Conservation (phyloP, 2,113 vertebrate genomes). For the Panurus biarmicus region DNA sequence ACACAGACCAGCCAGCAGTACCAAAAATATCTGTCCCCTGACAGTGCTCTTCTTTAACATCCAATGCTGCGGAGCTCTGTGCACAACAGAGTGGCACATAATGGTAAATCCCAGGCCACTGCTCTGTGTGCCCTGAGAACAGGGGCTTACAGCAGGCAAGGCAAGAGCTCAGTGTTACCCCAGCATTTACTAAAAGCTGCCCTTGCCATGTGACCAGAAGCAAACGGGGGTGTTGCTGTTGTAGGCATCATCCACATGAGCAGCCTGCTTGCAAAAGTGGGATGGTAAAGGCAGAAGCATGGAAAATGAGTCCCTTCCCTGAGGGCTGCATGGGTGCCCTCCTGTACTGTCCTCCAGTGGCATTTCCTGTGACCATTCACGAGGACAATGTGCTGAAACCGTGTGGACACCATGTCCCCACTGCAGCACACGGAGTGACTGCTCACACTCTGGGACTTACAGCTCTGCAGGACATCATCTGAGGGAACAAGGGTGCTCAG, state of each 20-base stretch:
- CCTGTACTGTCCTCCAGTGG: background rate
- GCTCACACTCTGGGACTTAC: background rate
- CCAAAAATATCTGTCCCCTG: background rate
- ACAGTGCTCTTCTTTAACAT: background rate
- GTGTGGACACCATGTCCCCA: accelerated
- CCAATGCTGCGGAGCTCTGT: constrained; percentile 26
- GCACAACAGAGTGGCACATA: background rate
- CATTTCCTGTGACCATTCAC: accelerated
- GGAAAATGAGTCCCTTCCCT: background rate
- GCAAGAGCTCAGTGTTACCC: background rate
- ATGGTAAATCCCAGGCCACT: constrained; percentile 37
- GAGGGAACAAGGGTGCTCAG: background rate
- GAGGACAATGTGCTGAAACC: accelerated
- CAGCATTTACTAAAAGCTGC: background rate
- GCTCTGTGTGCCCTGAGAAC: background rate
- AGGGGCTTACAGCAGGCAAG: background rate
- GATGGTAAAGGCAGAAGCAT: background rate
- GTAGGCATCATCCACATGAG: background rate
- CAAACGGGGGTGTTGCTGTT: background rate
- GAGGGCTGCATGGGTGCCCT: background rate
- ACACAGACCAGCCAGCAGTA: background rate
- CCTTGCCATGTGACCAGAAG: background rate
- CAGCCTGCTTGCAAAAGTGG: background rate
- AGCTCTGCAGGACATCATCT: background rate
- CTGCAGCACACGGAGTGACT: accelerated